Conservation (phyloP, 2,888 invertebrate genomes). For the Suillia variegata region DNA sequence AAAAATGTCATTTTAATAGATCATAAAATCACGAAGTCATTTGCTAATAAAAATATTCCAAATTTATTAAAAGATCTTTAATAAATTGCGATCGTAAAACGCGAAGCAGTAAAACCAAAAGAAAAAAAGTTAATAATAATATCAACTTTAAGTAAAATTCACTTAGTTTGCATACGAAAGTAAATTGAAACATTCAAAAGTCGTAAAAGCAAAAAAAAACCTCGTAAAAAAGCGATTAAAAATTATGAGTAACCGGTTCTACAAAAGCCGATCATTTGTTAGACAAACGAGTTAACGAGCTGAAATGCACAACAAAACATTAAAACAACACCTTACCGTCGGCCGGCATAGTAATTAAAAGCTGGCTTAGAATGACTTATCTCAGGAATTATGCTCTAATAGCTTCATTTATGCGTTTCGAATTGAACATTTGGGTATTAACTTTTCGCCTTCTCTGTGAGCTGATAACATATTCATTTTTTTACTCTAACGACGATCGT, state of each 20-base stretch:
- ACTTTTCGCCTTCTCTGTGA: too few relatives aligned
- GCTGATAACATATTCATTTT: too few relatives aligned
- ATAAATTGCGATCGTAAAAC: not conserved
- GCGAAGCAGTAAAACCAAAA: not conserved
- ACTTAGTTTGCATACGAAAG: slow-evolving; percentile 27
- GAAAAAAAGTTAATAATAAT: not conserved
- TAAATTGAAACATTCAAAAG: slow-evolving; percentile 45
- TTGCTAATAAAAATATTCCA: not conserved
- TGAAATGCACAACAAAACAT: not conserved
- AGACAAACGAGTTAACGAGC: not conserved
- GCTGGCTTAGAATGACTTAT: not conserved
- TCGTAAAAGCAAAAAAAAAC: slow-evolving; percentile 31
- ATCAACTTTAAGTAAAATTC: too few relatives aligned
- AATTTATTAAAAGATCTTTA: not conserved
- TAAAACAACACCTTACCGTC: not conserved
- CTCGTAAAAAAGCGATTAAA: slow-evolving; percentile 9
- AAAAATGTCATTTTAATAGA: too few relatives aligned
- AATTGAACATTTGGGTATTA: too few relatives aligned
- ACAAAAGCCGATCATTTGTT: not conserved
- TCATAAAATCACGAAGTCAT: not conserved
- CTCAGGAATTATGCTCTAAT: too few relatives aligned
- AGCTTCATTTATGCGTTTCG: too few relatives aligned
- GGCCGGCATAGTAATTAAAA: slow-evolving; percentile 3
- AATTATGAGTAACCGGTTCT: not conserved
- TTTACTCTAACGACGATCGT: too few relatives aligned